Evolutionary conservation across 2,797 vertebrate species (phyloP).

Genomic region (Lagodon rhomboides): DNA sequence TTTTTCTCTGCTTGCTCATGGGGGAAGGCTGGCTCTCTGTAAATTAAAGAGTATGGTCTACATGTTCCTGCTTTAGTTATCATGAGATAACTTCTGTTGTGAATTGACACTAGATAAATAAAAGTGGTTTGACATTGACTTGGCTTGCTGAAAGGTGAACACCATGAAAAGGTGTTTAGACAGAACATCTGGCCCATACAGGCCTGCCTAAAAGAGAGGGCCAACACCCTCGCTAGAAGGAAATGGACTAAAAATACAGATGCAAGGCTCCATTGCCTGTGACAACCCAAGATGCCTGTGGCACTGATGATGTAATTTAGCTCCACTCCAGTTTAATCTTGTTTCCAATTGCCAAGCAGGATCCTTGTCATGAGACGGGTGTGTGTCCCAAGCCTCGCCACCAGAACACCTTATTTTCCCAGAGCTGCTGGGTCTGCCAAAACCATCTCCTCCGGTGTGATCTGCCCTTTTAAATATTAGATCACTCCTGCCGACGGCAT

Average conservation of each 20-base stretch:
- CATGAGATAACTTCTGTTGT: no score
- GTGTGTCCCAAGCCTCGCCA: conserved; percentile 44
- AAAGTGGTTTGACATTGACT: no score
- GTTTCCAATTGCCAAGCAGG: conserved; percentile 69
- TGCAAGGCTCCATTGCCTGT: conserved; percentile 54
- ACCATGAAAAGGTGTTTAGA: background rate
- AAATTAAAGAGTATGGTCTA: no score
- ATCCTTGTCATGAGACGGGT: conserved; percentile 53
- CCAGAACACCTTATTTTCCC: conserved; percentile 52
- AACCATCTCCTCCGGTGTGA: conserved; percentile 41
- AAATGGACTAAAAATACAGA: conserved; percentile 54
- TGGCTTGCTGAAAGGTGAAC: conserved; percentile 7
- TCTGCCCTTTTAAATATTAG: conserved; percentile 64
- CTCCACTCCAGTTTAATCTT: conserved; percentile 67
- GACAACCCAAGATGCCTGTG: conserved; percentile 61
- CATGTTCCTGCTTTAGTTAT: no score
- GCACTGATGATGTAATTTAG: conserved; percentile 69
- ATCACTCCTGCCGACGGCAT: conserved; percentile 20
- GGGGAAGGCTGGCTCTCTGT: no score
- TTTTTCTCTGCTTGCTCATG: no score
- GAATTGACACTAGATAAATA: no score
- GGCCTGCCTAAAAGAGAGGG: conserved; percentile 18
- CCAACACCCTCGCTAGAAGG: conserved; percentile 43
- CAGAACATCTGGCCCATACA: conserved; percentile 7
- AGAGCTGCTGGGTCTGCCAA: conserved; percentile 45